Evolutionary conservation across 2,797 vertebrate genomes (phyloP).

Genomic region (Champsocephalus gunnari): DNA sequence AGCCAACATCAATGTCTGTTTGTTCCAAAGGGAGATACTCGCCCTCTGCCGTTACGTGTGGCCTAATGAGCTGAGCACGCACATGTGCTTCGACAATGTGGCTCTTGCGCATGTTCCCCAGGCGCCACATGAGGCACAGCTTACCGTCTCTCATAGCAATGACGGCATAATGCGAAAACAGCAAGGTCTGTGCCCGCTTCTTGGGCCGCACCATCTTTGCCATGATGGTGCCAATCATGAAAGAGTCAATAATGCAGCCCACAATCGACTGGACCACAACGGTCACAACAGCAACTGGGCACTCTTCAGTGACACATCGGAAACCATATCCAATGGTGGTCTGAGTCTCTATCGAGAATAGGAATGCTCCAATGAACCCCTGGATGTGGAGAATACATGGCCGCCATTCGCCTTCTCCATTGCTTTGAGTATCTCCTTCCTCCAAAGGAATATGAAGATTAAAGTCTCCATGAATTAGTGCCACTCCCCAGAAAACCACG

Average conservation of each 20-base stretch:
- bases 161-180: slow-evolving; percentile 92
- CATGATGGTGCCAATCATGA: slow-evolving; percentile 98
- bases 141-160: slow-evolving; percentile 91
- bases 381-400: slow-evolving; percentile 94
- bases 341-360: slow-evolving; percentile 96
- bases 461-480: slow-evolving; percentile 91
- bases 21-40: slow-evolving; percentile 94
- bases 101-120: slow-evolving; percentile 94
- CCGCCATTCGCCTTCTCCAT: slow-evolving; percentile 79
- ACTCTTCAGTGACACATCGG: slow-evolving; percentile 95
- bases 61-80: slow-evolving; percentile 92
- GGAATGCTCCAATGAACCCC: slow-evolving; percentile 93
- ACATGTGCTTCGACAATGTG: slow-evolving; percentile 96
- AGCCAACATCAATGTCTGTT: slow-evolving; percentile 94
- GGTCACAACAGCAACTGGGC: slow-evolving; percentile 90
- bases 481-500: slow-evolving; percentile 92
- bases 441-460: slow-evolving; percentile 74
- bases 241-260: slow-evolving; percentile 95
- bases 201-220: slow-evolving; percentile 97
- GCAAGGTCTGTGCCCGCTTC: slow-evolving; percentile 92
- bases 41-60: slow-evolving; percentile 91
- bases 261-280: slow-evolving; percentile 95
- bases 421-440: slow-evolving; percentile 50
- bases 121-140: slow-evolving; percentile 94
- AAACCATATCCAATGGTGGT: slow-evolving; percentile 95